A percentile compares a stretch with the other conserved stretches of the same genome.
These are phyloP conservation scores for Columba guinea DNA, from an alignment of 2,797 vertebrate genomes.

Conservation along the genomic window DNA sequence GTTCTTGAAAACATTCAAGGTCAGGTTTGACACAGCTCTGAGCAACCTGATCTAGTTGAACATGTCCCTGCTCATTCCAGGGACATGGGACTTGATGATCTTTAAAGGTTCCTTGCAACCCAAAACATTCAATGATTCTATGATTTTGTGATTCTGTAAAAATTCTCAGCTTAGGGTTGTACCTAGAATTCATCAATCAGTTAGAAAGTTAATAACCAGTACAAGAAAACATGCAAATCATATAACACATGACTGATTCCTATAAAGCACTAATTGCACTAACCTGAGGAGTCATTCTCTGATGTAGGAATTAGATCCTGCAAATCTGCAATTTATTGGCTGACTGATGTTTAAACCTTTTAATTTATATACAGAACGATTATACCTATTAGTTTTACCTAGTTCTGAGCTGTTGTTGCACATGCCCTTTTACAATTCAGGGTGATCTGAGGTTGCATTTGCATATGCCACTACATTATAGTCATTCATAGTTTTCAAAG, in stretches of 20 bases:
- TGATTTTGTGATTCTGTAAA: not conserved
- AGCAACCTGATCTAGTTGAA: not conserved
- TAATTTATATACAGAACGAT: not conserved
- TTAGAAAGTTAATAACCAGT: not conserved
- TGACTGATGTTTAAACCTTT: not conserved
- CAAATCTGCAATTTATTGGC: not conserved
- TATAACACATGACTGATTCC: not conserved
- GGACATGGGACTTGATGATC: not conserved
- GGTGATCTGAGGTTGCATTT: not conserved
- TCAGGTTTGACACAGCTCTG: accelerated
- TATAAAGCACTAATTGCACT: not conserved
- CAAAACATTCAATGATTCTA: not conserved
- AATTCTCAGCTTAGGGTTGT: not conserved
- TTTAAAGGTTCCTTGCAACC: not conserved
- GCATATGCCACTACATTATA: not conserved
- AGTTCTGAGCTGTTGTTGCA: not conserved
- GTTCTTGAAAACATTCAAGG: not conserved
- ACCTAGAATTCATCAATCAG: not conserved
- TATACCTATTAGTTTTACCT: not conserved
- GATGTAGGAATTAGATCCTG: not conserved
- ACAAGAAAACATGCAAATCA: not conserved
- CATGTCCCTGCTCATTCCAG: not conserved
- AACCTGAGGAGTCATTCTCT: not conserved
- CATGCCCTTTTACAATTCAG: not conserved
- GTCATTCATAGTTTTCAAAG: not conserved